phyloP scores from a whole-genome alignment of 2,888 invertebrate genomes.

The Dicyrtoma fusca region DNA sequence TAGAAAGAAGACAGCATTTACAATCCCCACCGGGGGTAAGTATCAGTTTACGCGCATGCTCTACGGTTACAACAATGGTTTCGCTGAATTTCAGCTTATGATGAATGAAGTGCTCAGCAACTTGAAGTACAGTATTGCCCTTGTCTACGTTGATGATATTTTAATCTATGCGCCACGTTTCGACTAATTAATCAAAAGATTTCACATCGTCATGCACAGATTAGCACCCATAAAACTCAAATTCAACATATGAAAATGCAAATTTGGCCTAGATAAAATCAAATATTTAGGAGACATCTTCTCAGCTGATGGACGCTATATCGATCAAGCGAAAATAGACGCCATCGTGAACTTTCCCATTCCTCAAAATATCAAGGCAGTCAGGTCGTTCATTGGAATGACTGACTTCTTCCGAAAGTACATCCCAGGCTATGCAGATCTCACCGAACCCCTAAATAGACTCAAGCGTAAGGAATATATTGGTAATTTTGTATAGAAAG shows the following conservation, averaged over 20 bases:
- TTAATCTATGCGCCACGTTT: slow-evolving; percentile 55
- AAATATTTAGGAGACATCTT: slow-evolving; percentile 28
- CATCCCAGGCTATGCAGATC: slow-evolving; percentile 9
- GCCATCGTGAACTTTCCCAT: slow-evolving; percentile 37
- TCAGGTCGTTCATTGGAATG: slow-evolving; percentile 41
- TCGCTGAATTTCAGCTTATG: slow-evolving; percentile 1
- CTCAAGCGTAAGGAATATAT: slow-evolving; percentile 11
- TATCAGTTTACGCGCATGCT: slow-evolving; percentile 3
- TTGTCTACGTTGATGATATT: background rate
- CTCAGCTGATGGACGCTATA: slow-evolving; percentile 11
- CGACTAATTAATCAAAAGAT: slow-evolving; percentile 51
- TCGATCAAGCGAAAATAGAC: slow-evolving; percentile 38
- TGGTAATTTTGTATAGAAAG: slow-evolving; percentile 11
- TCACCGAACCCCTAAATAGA: slow-evolving; percentile 15
- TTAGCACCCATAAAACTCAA: slow-evolving; percentile 2
- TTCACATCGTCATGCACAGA: slow-evolving; percentile 40
- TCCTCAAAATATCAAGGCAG: slow-evolving; percentile 35
- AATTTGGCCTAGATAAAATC: slow-evolving; percentile 16
- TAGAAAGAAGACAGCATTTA: slow-evolving; percentile 24
- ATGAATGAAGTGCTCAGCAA: slow-evolving; percentile 8
- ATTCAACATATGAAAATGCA: slow-evolving; percentile 37
- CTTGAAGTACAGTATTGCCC: background rate
- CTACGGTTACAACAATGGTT: background rate
- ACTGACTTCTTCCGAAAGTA: slow-evolving; percentile 43
- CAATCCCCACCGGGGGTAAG: slow-evolving; percentile 5